Conservation (phyloP, 2,888 invertebrate genomes). For the Dysmachus trigonus region DNA sequence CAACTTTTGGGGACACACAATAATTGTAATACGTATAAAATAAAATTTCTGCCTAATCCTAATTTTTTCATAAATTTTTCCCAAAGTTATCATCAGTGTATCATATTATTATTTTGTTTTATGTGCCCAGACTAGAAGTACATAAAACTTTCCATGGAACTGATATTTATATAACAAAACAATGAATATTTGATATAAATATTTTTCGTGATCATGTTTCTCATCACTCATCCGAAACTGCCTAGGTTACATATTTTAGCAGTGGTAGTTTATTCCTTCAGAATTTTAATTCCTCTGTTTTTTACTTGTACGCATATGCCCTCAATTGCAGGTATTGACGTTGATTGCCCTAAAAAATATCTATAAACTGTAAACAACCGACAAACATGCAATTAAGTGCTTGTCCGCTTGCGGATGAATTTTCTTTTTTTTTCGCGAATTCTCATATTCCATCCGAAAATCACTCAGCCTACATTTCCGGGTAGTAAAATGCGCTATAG, state of each 20-base stretch:
- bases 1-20: too few relatives aligned
- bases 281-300: not conserved
- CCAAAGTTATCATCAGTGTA: too few relatives aligned
- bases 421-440: not conserved
- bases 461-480: not conserved
- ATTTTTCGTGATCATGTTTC: not conserved
- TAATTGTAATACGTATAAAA: too few relatives aligned
- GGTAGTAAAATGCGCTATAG: not conserved
- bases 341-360: not conserved
- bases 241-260: not conserved
- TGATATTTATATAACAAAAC: too few relatives aligned
- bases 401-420: not conserved
- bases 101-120: too few relatives aligned
- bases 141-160: not conserved
- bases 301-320: not conserved
- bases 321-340: not conserved
- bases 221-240: not conserved
- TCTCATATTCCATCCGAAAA: not conserved
- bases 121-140: too few relatives aligned
- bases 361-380: not conserved
- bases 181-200: too few relatives aligned
- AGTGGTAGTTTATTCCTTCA: not conserved
- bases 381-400: not conserved
- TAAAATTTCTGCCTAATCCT: too few relatives aligned
- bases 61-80: too few relatives aligned